Conservation (phyloP, 2,888 invertebrate species). For the Penaeus monodon region DNA sequence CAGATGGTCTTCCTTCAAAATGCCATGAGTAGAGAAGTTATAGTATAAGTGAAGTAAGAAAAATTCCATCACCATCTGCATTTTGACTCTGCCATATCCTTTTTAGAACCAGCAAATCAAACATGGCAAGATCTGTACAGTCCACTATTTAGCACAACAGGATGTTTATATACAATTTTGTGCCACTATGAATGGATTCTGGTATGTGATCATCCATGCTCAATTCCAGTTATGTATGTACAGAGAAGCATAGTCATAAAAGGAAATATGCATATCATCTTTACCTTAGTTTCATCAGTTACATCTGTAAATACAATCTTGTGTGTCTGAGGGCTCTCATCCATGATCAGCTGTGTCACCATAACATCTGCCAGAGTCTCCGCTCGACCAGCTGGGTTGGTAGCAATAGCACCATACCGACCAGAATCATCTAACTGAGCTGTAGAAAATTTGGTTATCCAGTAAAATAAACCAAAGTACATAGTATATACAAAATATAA, state of each 20-base stretch:
- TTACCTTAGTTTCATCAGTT: conserved; percentile 57
- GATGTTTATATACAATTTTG: too few relatives aligned
- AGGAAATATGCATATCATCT: conserved; percentile 19
- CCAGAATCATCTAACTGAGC: conserved; percentile 70
- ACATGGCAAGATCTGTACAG: not conserved
- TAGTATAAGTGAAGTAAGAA: conserved; percentile 29
- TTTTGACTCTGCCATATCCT: conserved; percentile 25
- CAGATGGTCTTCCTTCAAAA: conserved; percentile 29
- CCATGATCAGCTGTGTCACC: conserved; percentile 58
- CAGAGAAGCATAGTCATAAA: not conserved
- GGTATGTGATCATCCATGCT: conserved; percentile 16
- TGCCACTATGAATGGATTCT: too few relatives aligned
- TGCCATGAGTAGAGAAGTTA: conserved; percentile 26
- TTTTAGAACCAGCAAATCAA: not conserved
- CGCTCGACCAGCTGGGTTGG: conserved; percentile 69
- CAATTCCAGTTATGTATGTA: not conserved
- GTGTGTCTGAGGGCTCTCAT: conserved; percentile 41
- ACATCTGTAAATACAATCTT: conserved; percentile 60
- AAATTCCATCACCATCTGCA: conserved; percentile 30
- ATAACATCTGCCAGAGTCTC: conserved; percentile 69
- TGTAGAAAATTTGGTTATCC: conserved; percentile 63
- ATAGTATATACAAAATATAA: too few relatives aligned
- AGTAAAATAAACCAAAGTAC: too few relatives aligned
- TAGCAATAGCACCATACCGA: conserved; percentile 69
- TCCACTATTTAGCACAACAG: too few relatives aligned